Conservation (phyloP, 2,113 vertebrate species). For the Gambusia affinis region DNA sequence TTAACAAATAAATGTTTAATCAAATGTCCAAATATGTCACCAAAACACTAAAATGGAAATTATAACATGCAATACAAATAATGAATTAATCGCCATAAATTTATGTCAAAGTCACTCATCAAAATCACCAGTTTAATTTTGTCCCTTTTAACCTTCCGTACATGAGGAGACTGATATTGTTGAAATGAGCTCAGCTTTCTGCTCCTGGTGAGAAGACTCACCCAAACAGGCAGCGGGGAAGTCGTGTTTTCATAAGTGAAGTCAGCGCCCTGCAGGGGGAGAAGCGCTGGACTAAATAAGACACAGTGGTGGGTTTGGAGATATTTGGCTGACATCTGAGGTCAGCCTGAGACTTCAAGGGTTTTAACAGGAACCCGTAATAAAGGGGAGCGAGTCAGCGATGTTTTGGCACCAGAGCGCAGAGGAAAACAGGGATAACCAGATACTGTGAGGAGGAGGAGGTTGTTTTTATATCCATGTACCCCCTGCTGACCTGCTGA, state of each 20-base stretch:
- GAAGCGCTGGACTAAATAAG: constrained; percentile 62
- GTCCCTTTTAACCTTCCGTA: too few relatives aligned
- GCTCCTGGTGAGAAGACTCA: constrained; percentile 62
- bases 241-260: constrained; percentile 75
- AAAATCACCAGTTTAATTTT: too few relatives aligned
- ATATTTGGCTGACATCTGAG: constrained; percentile 34
- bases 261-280: constrained; percentile 65
- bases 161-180: too few relatives aligned
- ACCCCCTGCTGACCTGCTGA: constrained; percentile 1
- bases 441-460: background rate
- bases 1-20: too few relatives aligned
- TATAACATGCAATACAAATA: too few relatives aligned
- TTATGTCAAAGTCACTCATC: too few relatives aligned
- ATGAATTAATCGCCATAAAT: too few relatives aligned
- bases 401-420: constrained; percentile 26
- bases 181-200: constrained; percentile 61
- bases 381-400: constrained; percentile 6
- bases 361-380: constrained; percentile 17
- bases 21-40: too few relatives aligned
- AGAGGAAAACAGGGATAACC: constrained; percentile 27
- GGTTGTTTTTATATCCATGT: constrained; percentile 3
- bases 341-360: constrained; percentile 17
- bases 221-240: constrained; percentile 75
- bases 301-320: constrained; percentile 37
- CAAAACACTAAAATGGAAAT: too few relatives aligned